Conservation (phyloP, 2,888 invertebrate species). For the Eupsilia transversa region DNA sequence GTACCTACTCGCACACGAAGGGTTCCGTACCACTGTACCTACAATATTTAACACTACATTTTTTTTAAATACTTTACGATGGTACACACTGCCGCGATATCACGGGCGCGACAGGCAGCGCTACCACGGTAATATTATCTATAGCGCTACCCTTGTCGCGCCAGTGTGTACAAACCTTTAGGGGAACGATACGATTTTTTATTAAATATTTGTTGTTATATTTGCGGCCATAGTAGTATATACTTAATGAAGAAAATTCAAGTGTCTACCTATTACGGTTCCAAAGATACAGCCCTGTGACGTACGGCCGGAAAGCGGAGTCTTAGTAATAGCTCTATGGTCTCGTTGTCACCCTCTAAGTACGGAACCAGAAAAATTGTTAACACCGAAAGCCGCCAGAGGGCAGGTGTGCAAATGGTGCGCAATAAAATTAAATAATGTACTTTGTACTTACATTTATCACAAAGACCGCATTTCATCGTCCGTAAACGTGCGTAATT, state of each 20-base stretch:
- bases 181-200: too few relatives aligned
- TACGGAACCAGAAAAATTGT: slow-evolving; percentile 5
- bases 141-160: too few relatives aligned
- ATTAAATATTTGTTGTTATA: not conserved
- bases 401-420: slow-evolving; percentile 54
- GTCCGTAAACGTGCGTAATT: slow-evolving; percentile 28
- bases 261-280: not conserved
- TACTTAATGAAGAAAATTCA: not conserved
- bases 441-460: too few relatives aligned
- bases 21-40: not conserved
- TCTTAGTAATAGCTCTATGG: not conserved
- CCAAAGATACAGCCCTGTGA: not conserved
- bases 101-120: too few relatives aligned
- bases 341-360: too few relatives aligned
- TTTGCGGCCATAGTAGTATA: not conserved
- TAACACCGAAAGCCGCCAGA: not conserved
- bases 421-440: slow-evolving; percentile 50
- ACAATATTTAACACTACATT: not conserved
- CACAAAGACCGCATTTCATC: slow-evolving; percentile 39
- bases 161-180: too few relatives aligned
- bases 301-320: not conserved
- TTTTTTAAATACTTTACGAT: too few relatives aligned
- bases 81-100: too few relatives aligned
- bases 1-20: not conserved
- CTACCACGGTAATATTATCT: too few relatives aligned